Evolutionary conservation across 30 jellyfish, hydroid and myxozoan species (phyloP), one percentile per base, ranked within the genome.

Genomic region (Aurelia aurita complex sp. Pacific): DNA sequence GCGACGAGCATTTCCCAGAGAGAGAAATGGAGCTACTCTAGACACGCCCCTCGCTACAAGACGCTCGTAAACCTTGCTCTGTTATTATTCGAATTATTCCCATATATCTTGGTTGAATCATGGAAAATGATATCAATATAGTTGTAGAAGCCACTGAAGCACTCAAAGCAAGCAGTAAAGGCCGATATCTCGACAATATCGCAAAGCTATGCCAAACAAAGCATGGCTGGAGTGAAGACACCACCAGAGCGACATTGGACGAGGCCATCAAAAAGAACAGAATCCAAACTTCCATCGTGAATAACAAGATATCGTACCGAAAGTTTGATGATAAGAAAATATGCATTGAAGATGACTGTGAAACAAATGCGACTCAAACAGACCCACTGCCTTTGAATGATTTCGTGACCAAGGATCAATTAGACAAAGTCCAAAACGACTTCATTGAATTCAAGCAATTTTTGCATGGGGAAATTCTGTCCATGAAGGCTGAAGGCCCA

Each of bases 181-280:
- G 83, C 67, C 67, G 83, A 1, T 73, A 73, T 73, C 69, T 43
- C 14, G 83, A 73, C 38, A 73, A 73, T 14, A 43, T 73, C 14
- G 7, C 29, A 43, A 69, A 43, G 15, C 40, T 73, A 10, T 73
- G 83, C 16, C 67, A 0, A 42, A 3, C 83, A 23, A 73, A 73
- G 69, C 83, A 73, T 69, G 83, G 83, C 83, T 3, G 17, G 38
- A 53, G 69, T 16, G 69, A 50, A 1, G 43, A 50, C 0, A 73
- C 0, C 83, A 46, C 83, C 69, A 73, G 40, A 13, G 69, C 83
- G 14, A 69, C 83, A 17, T 43, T 73, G 67, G 38, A 73, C 54
- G 83, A 53, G 17, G 83, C 83, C 38, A 73, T 53, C 4, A 73
- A 40, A 73, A 69, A 73, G 69, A 11, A 73, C 51, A 73, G 29